Evolutionary conservation across 2,888 invertebrate genomes (phyloP).

Genomic region (Nomada flava): DNA sequence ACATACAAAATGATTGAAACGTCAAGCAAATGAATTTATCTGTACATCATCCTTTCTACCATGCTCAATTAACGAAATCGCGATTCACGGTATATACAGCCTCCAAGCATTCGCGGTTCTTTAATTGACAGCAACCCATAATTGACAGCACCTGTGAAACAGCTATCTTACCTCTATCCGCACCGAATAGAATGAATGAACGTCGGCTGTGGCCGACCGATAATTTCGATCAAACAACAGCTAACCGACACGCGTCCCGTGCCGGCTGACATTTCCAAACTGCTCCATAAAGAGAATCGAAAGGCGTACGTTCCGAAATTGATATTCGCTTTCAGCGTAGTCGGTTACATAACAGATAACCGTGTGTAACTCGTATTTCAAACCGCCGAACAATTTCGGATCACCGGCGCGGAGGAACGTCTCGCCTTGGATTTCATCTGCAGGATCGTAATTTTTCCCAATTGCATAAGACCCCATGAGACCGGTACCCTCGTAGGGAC

Average conservation of each 20-base stretch:
- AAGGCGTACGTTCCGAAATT: background rate
- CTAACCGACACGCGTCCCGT: background rate
- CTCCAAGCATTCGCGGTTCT: no score
- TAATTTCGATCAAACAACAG: background rate
- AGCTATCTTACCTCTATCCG: background rate
- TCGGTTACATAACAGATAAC: slow-evolving; percentile 28
- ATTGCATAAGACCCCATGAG: slow-evolving; percentile 57
- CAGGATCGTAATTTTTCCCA: slow-evolving; percentile 70
- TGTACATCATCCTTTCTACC: no score
- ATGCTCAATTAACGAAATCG: no score
- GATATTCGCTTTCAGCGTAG: background rate
- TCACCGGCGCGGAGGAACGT: slow-evolving; percentile 34
- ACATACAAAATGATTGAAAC: no score
- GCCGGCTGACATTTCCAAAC: slow-evolving; percentile 4
- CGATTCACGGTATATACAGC: no score
- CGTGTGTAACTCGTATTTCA: slow-evolving; percentile 67
- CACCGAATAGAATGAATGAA: background rate
- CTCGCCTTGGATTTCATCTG: slow-evolving; percentile 70
- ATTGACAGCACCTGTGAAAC: no score
- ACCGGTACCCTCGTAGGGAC: slow-evolving; percentile 9
- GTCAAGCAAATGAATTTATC: no score
- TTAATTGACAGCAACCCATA: background rate
- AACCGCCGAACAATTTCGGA: slow-evolving; percentile 64
- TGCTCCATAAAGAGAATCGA: background rate
- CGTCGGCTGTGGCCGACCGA: background rate